Base-by-base conservation (phyloP, 2,888 invertebrate species). In the Phortica magna region DNA sequence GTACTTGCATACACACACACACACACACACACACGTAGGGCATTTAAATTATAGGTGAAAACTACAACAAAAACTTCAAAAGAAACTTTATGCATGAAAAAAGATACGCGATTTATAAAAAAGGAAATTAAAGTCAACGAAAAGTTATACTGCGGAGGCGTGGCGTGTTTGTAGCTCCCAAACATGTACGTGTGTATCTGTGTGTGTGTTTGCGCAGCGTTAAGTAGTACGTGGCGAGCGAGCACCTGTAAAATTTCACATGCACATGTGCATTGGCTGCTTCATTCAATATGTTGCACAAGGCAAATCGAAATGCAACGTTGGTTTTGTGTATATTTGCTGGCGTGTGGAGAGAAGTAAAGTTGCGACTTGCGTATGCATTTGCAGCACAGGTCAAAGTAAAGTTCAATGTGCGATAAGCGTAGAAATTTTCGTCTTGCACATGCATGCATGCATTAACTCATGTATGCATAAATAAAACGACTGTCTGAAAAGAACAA, bases 341-440 rank as follows among this genome's bases (percentile, higher is more conserved):
- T 31, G 0, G 0, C 3, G 17, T 55, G n/a, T 7, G 14, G 55
- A n/a, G 14, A 7, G n/a, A 55, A n/a, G 55, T 14, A 14, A n/a
- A 12, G 55, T 9, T 55, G 55, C 2, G 0, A 7, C 2, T 9
- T 17, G 14, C n/a, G 12, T 55, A 55, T 55, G 55, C 17, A 7
- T 59, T 17, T 79, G 73, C 78, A 64, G 39, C 39, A 41, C 80
- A 76, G 81, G 80, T 79, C 74, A 78, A 17, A 74, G 74, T 10
- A 79, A 75, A 83, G 84, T 84, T 84, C 84, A 84, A 82, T 83
- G 84, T 76, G 84, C 83, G 84, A 82, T 83, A 83, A 83, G 81
- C 67, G n/a, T 48, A 48, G 5, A 48, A 48, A 31, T 31, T 31
- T 55, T 14, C n/a, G 17, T 17, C n/a, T 55, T 55, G 10, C 14